Evolutionary conservation across 2,113 vertebrate genomes (phyloP).

Genomic region (Cricetomys ansorgei): DNA sequence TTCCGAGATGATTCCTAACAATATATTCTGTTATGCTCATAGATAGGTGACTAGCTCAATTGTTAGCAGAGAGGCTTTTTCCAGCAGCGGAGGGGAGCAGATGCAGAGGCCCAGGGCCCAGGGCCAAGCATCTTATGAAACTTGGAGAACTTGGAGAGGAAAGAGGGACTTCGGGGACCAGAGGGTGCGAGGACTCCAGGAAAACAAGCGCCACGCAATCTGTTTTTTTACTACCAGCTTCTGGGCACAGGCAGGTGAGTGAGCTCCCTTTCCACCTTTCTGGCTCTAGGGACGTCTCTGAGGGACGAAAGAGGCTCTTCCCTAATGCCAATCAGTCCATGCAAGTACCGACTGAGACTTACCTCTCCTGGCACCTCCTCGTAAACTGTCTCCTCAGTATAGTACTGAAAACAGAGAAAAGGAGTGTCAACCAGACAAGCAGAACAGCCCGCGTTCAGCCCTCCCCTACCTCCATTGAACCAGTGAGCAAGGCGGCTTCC

Average conservation of each 20-base stretch:
- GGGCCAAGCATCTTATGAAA: too few species aligned
- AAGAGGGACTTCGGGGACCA: too few species aligned
- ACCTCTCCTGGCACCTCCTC: constrained; percentile 90
- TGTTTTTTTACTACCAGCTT: background rate
- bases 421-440: constrained; percentile 68
- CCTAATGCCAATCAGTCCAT: background rate
- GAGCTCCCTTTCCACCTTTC: background rate
- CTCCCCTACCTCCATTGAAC: background rate
- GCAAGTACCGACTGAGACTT: constrained; percentile 80
- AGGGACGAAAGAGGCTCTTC: background rate
- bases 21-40: too few species aligned
- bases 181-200: too few species aligned
- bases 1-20: too few species aligned
- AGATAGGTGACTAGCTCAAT: too few species aligned
- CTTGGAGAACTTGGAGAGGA: too few species aligned
- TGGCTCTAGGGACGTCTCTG: background rate
- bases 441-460: background rate
- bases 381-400: constrained; percentile 90
- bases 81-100: too few species aligned
- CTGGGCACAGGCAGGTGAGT: background rate
- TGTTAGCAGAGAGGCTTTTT: too few species aligned
- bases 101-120: too few species aligned
- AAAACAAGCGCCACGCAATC: too few species aligned
- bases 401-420: constrained; percentile 90
- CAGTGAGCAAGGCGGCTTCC: background rate